Conservation (phyloP, 1,140 invertebrate genomes). For the Megalonaias nervosa region DNA sequence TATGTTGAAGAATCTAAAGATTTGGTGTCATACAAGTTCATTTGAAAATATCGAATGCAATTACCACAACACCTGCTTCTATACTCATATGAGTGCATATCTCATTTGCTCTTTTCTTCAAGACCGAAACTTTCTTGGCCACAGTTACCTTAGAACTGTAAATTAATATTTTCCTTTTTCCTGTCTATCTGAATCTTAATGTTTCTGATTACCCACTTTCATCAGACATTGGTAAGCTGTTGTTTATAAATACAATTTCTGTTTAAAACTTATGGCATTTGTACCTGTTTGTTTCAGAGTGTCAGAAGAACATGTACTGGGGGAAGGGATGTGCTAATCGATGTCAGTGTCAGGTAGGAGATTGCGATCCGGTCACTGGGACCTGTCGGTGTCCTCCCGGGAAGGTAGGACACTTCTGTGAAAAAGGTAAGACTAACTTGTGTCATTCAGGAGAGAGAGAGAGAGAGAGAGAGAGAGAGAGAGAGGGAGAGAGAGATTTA, state of each 20-base stretch:
- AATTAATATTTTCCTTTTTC: too few species aligned
- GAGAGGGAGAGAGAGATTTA: too few species aligned
- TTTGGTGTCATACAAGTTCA: too few species aligned
- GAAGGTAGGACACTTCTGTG: conserved; percentile 57
- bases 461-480: too few species aligned
- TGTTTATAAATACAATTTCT: background rate
- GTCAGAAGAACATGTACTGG: conserved; percentile 42
- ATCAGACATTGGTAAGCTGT: background rate
- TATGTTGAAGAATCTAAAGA: too few species aligned
- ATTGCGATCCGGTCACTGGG: conserved; percentile 89
- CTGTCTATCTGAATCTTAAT: too few species aligned
- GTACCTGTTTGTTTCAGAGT: conserved; percentile 35
- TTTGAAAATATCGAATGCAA: too few species aligned
- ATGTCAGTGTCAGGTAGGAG: conserved; percentile 72
- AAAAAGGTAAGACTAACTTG: conserved; percentile 47
- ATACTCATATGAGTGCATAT: too few species aligned
- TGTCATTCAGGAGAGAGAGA: background rate
- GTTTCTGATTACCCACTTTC: background rate
- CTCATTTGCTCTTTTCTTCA: too few species aligned
- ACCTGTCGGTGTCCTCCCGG: conserved; percentile 86
- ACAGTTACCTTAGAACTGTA: too few species aligned
- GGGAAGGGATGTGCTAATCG: conserved; percentile 43
- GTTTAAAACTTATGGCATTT: background rate
- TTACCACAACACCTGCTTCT: too few species aligned
- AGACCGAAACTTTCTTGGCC: too few species aligned